Percentiles rank a stretch among this genome's conserved stretches.
These are phyloP conservation scores for Gavia stellata DNA, from an alignment of 2,113 vertebrate genomes.

Conservation along the genomic window DNA sequence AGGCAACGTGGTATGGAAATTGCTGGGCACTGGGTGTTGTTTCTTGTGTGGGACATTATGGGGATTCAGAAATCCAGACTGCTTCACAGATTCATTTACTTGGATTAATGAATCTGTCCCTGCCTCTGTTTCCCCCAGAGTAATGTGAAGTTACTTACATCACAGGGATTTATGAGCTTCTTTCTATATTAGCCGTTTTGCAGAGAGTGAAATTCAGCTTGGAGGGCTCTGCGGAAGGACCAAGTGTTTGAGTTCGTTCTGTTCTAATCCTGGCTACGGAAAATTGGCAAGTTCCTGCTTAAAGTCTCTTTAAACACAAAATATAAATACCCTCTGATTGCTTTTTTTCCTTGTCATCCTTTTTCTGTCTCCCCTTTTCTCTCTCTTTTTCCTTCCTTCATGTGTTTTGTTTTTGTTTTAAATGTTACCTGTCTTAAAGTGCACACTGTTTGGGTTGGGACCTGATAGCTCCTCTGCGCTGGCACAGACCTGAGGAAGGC, in stretches of 20 bases:
- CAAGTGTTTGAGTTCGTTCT: not conserved
- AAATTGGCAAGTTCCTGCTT: not conserved
- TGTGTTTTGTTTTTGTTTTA: not conserved
- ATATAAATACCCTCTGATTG: not conserved
- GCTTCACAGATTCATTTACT: not conserved
- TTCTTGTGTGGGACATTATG: not conserved
- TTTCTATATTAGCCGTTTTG: conserved; percentile 3
- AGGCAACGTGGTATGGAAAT: not conserved
- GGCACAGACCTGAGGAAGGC: not conserved
- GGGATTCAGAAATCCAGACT: not conserved
- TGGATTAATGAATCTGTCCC: conserved; percentile 29
- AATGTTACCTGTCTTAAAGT: not conserved
- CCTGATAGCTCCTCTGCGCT: not conserved
- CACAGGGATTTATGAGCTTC: conserved; percentile 29
- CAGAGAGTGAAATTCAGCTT: not conserved
- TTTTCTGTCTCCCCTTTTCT: not conserved
- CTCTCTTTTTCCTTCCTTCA: not conserved
- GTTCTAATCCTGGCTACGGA: not conserved
- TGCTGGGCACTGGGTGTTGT: not conserved
- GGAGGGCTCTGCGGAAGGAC: not conserved
- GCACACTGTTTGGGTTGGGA: not conserved
- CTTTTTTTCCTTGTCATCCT: not conserved
- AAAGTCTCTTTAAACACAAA: not conserved
- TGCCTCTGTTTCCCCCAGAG: conserved; percentile 47
- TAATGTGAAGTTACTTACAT: conserved; percentile 17